Conservation (phyloP, 2,888 invertebrate species). For the Zelleria hepariella region DNA sequence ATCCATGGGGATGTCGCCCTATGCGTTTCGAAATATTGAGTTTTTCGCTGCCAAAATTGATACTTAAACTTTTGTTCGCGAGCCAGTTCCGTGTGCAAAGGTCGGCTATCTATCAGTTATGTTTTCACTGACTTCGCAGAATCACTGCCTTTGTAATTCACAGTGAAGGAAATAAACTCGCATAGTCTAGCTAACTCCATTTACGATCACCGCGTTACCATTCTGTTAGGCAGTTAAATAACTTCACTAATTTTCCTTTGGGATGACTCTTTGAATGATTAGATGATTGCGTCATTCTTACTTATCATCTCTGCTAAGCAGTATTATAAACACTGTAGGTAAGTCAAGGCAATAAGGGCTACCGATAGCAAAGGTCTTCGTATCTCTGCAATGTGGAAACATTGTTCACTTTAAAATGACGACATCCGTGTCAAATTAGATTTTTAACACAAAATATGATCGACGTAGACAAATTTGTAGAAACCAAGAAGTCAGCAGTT, state of each 20-base stretch:
- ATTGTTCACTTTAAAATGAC: no score
- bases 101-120: not conserved
- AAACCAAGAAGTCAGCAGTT: no score
- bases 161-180: not conserved
- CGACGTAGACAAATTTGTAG: no score
- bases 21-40: not conserved
- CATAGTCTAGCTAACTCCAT: not conserved
- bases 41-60: not conserved
- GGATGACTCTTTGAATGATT: slow-evolving; percentile 18
- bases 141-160: not conserved
- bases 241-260: slow-evolving; percentile 22
- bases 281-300: not conserved
- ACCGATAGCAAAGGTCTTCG: no score
- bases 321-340: no score
- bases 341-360: no score
- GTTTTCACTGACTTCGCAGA: not conserved
- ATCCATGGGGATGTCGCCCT: slow-evolving; percentile 1
- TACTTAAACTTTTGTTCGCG: not conserved
- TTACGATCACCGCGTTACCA: not conserved
- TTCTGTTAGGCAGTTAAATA: slow-evolving; percentile 19
- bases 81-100: not conserved
- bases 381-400: no score
- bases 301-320: slow-evolving; percentile 12
- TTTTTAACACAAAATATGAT: no score
- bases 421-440: no score